Evolutionary conservation across 2,797 vertebrate genomes (phyloP), one percentile per base, ranked within the genome.

Genomic region (Catharus ustulatus): DNA sequence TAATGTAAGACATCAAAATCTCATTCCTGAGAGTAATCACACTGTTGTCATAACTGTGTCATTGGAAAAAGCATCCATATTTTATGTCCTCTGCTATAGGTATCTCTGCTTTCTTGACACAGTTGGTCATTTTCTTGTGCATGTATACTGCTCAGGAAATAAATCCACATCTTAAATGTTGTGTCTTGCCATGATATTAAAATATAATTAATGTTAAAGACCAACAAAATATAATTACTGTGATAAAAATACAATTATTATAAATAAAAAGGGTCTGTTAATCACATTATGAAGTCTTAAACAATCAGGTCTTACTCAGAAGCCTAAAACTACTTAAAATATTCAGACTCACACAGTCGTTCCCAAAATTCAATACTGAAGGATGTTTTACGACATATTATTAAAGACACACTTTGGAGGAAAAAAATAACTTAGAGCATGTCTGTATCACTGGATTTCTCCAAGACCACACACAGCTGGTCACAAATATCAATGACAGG

Each of bases 1-100:
- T 94, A 97, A 94, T 96, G 83, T n/a, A 84, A 97, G 94, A 98
- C 40, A 91, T 80, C n/a, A 91, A 79, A 88, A 92, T 98, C 97
- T 96, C 68, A 87, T 88, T 36, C 83, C 87, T 90, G 92, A 97
- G 73, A 82, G 95, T 78, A 95, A 98, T 91, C 64, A 68, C 72
- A 73, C 4, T n/a, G 78, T 96, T 97, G 97, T 97, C 94, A 26
- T 81, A 67, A 91, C 83, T 68, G 49, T 68, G 90, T 95, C 94
- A 97, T 90, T 64, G 57, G 96, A 97, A 97, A 96, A 96, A 98
- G 94, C 26, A 89, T 36, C 14, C n/a, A 18, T 38, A 72, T 61
- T 64, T 81, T 81, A 79, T n/a, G 8, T 42, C 81, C 26, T 84
- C 38, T 59, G 6, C 13, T 81, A 3, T 57, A 62, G 23, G 43